Conservation (phyloP, 2,888 invertebrate genomes). For the Rhagophthalmus giganteus region DNA sequence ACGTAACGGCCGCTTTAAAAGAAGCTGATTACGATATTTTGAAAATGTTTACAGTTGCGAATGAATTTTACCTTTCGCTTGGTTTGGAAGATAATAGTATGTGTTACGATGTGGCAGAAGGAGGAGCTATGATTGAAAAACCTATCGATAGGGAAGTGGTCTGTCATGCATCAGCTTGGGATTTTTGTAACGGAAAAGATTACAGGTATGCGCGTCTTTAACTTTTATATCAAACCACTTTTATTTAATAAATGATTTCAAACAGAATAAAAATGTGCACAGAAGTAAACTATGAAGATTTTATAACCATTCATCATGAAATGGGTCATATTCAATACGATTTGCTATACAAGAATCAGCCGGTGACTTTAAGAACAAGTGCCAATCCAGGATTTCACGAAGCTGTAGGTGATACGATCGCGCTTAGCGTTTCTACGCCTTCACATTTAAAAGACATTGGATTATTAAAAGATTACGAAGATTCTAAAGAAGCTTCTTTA, state of each 20-base stretch:
- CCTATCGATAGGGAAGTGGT: slow-evolving; percentile 62
- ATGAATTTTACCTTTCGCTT: slow-evolving; percentile 63
- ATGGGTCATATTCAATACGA: slow-evolving; percentile 70
- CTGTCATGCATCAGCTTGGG: slow-evolving; percentile 71
- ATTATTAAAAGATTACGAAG: slow-evolving; percentile 51
- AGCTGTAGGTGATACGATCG: slow-evolving; percentile 65
- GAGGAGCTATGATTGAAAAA: slow-evolving; percentile 60
- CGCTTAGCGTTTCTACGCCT: slow-evolving; percentile 61
- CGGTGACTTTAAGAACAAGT: slow-evolving; percentile 57
- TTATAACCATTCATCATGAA: slow-evolving; percentile 73
- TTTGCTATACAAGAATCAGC: slow-evolving; percentile 62
- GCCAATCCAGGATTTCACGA: slow-evolving; percentile 67
- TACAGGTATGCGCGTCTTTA: slow-evolving; percentile 59
- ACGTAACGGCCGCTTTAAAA: slow-evolving; percentile 59
- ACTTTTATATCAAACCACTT: neutral
- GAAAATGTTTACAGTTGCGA: slow-evolving; percentile 63
- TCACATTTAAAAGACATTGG: slow-evolving; percentile 57
- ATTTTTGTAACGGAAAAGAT: slow-evolving; percentile 67
- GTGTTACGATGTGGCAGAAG: slow-evolving; percentile 59
- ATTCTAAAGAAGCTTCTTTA: slow-evolving; percentile 51
- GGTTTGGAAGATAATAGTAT: slow-evolving; percentile 64
- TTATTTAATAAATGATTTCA: too few species aligned
- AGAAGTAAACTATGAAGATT: slow-evolving; percentile 59
- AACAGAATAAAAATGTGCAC: slow-evolving; percentile 59
- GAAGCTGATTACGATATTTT: slow-evolving; percentile 54